phyloP scores from a whole-genome alignment of 2,113 vertebrate species.

The Strigops habroptila region DNA sequence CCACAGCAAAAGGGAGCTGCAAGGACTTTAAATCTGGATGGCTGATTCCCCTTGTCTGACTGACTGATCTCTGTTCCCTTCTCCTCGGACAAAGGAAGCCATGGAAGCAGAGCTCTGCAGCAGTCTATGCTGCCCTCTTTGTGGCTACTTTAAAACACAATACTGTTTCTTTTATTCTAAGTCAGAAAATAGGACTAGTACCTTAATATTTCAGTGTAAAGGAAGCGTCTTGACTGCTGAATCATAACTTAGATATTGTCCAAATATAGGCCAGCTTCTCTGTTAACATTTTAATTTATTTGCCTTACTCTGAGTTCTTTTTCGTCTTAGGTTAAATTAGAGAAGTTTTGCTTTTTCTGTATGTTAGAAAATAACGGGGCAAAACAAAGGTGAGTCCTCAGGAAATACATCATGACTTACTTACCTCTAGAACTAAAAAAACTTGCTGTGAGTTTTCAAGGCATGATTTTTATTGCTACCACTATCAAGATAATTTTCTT shows the following conservation, averaged over 20 bases:
- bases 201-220: background rate
- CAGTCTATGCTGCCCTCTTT: background rate
- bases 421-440: background rate
- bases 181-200: background rate
- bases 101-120: background rate
- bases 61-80: background rate
- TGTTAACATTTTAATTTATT: background rate
- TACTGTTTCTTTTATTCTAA: background rate
- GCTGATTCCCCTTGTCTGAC: background rate
- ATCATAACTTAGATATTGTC: background rate
- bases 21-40: background rate
- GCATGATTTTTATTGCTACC: background rate
- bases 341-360: background rate
- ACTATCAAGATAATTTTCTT: background rate
- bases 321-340: background rate
- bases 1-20: background rate
- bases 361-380: background rate
- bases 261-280: background rate
- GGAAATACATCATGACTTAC: background rate
- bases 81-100: background rate
- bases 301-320: background rate
- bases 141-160: background rate
- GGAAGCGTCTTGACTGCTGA: background rate
- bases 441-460: background rate
- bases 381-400: background rate